Evolutionary conservation across 2,888 invertebrate genomes (phyloP).

Genomic region (Epinotia demarniana): DNA sequence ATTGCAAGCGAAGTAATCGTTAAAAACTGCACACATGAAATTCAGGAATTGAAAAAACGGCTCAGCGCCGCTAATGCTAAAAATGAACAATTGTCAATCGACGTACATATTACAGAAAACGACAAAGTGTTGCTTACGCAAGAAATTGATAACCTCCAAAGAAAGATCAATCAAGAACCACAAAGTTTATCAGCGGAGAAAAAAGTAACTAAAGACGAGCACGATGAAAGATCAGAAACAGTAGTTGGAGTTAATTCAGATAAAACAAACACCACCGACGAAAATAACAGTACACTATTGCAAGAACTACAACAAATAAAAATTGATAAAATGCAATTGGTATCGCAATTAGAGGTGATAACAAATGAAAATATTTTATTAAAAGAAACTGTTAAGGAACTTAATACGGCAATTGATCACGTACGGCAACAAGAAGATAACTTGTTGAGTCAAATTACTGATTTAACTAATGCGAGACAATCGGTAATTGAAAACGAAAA

Average conservation of each 20-base stretch:
- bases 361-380: slow-evolving; percentile 59
- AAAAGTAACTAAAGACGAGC: slow-evolving; percentile 9
- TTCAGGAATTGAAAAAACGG: slow-evolving; percentile 75
- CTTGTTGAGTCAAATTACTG: slow-evolving; percentile 55
- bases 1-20: slow-evolving; percentile 60
- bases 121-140: slow-evolving; percentile 78
- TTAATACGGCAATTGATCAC: slow-evolving; percentile 53
- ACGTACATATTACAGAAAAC: slow-evolving; percentile 81
- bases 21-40: slow-evolving; percentile 67
- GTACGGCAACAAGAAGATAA: slow-evolving; percentile 54
- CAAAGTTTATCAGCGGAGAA: slow-evolving; percentile 62
- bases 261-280: slow-evolving; percentile 45
- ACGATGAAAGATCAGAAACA: slow-evolving; percentile 1
- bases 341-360: slow-evolving; percentile 52
- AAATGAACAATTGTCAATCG: slow-evolving; percentile 80
- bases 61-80: slow-evolving; percentile 69
- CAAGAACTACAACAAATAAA: slow-evolving; percentile 52
- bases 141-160: slow-evolving; percentile 75
- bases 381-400: slow-evolving; percentile 52
- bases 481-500: slow-evolving; percentile 51
- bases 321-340: slow-evolving; percentile 54
- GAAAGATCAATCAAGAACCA: slow-evolving; percentile 60
- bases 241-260: slow-evolving; percentile 48
- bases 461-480: slow-evolving; percentile 54
- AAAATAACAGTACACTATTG: slow-evolving; percentile 45